Conservation (phyloP, 2,888 invertebrate genomes). For the Bembecia ichneumoniformis region DNA sequence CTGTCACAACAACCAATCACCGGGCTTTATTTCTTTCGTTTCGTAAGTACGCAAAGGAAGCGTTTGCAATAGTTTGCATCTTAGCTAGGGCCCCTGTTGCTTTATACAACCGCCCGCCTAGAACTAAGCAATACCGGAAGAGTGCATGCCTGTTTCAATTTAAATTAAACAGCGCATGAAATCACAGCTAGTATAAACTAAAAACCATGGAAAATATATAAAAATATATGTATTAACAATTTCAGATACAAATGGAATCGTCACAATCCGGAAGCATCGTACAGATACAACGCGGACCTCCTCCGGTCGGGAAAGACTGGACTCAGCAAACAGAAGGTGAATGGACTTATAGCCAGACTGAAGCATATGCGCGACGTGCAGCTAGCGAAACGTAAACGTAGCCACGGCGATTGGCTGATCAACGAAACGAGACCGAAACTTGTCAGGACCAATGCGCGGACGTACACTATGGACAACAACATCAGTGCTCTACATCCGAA, state of each 20-base stretch:
- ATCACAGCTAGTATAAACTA: too few species aligned
- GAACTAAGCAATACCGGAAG: too few species aligned
- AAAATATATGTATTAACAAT: conserved; percentile 6
- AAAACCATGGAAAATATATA: too few species aligned
- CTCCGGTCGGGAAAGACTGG: conserved; percentile 55
- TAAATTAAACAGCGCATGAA: too few species aligned
- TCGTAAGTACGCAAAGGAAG: too few species aligned
- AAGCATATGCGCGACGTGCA: conserved; percentile 57
- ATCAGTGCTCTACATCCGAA: conserved; percentile 72
- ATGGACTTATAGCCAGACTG: conserved; percentile 47
- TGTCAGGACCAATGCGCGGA: conserved; percentile 59
- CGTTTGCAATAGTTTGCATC: too few species aligned
- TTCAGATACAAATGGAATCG: conserved; percentile 62
- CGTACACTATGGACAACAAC: conserved; percentile 67
- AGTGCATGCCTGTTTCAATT: too few species aligned
- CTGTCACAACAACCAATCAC: too few species aligned
- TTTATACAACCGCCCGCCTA: too few species aligned
- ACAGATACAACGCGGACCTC: conserved; percentile 49
- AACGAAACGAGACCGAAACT: conserved; percentile 46
- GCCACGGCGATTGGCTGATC: conserved; percentile 44
- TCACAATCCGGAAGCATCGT: conserved; percentile 59
- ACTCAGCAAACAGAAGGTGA: conserved; percentile 51
- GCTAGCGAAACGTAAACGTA: conserved; percentile 40
- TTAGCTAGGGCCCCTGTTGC: too few species aligned
- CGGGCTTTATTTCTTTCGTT: too few species aligned